Percentiles rank a stretch among this genome's conserved stretches.
Conservation (phyloP, 2,113 vertebrate genomes). For the Phocoena sinus region DNA sequence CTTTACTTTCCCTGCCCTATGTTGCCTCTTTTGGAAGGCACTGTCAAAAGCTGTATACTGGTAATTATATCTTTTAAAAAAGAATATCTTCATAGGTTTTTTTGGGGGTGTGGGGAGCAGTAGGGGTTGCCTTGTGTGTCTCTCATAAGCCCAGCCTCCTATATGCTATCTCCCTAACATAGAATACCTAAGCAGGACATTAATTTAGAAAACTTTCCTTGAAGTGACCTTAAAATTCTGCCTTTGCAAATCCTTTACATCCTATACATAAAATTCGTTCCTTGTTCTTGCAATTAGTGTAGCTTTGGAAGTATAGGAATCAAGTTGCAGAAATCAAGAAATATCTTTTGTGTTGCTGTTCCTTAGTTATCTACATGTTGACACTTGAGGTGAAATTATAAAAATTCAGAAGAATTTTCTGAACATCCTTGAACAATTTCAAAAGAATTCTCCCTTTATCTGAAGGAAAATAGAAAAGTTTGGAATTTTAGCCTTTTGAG, state of each 20-base stretch:
- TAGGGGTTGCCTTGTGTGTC: neutral
- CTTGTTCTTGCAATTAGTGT: neutral
- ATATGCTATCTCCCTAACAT: neutral
- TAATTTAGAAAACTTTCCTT: neutral
- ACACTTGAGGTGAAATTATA: neutral
- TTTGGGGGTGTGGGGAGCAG: neutral
- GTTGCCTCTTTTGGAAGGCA: neutral
- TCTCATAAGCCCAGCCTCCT: neutral
- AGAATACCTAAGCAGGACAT: neutral
- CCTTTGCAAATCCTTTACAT: neutral
- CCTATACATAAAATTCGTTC: neutral
- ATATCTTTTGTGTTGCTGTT: neutral
- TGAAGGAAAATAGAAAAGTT: slow-evolving; percentile 12
- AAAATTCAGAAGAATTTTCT: slow-evolving; percentile 12
- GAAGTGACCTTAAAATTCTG: slow-evolving; percentile 2
- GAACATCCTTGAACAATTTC: neutral
- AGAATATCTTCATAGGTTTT: neutral
- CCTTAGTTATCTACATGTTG: neutral
- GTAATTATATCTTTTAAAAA: neutral
- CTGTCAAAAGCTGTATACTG: neutral
- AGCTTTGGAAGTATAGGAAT: neutral
- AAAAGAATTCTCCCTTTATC: neutral
- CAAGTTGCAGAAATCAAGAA: neutral
- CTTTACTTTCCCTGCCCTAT: neutral
- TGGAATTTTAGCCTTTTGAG: neutral